Evolutionary conservation across 1,140 invertebrate species (phyloP), one percentile per base, ranked within the genome.

Genomic region (Bilobella aurantiaca): DNA sequence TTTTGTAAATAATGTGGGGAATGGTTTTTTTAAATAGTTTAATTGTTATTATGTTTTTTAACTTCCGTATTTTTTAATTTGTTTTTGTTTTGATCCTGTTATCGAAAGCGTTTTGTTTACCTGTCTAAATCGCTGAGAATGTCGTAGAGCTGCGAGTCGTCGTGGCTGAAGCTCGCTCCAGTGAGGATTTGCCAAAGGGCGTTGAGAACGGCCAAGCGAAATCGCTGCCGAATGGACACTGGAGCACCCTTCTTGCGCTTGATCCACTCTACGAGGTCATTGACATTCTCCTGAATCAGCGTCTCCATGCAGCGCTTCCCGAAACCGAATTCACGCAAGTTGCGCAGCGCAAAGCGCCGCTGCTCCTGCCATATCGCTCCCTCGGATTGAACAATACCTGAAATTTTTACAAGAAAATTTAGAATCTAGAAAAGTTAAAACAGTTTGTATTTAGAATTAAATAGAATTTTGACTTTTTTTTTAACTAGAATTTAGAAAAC

Each of bases 231-330:
- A 3, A 27, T 8, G 5, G 56, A 25, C 49, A 63, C 34, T 3
- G 42, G 42, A 28, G 8, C 14, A 27, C 62, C 62, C 18, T 34
- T 42, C 18, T 63, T 23, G 5, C 32, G 23, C 31, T 37, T 49
- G 1, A 67, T 58, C 5, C 31, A 32, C 16, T 60, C 56, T 8
- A 49, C 18, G 16, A 71, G 28, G n/a, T 71, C 65, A 0, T 12
- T 27, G 47, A 71, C 49, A 31, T 71, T 69, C n/a, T 71, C 70
- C 28, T 59, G 59, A 37, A 69, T 66, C 16, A 67, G 28, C 1
- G 27, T 29, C 57, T 71, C 70, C 30, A 69, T 67, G 1, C 57
- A 57, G 3, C 16, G 64, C 34, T 63, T 63, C 8, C 70, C 70
- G 28, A 70, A 71, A 2, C 70, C 70, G 56, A 62, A 53, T n/a